Conservation (phyloP, 2,113 vertebrate species). For the Oreochromis aureus region DNA sequence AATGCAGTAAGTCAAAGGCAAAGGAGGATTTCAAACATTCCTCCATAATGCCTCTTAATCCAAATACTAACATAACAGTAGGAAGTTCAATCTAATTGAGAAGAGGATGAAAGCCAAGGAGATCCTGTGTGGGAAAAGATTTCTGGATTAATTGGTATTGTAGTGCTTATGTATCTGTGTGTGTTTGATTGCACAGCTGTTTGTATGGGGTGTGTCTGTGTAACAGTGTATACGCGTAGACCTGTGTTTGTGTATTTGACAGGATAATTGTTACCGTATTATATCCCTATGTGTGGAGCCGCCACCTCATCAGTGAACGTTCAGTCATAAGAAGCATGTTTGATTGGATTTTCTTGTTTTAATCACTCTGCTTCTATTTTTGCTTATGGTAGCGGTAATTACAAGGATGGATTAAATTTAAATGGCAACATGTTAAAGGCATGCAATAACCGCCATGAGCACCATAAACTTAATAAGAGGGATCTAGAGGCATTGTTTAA, state of each 20-base stretch:
- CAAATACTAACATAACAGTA: conserved; percentile 54
- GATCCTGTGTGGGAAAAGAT: conserved; percentile 55
- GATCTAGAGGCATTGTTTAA: neutral
- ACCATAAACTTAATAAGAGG: neutral
- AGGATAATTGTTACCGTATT: conserved; percentile 39
- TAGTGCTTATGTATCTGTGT: neutral
- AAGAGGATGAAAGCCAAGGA: conserved; percentile 60
- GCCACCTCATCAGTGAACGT: conserved; percentile 27
- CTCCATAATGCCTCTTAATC: conserved; percentile 62
- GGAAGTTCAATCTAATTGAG: conserved; percentile 59
- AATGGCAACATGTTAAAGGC: conserved; percentile 54
- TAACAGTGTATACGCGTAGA: neutral
- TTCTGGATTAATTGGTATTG: conserved; percentile 65
- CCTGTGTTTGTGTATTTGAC: neutral
- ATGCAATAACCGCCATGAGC: neutral
- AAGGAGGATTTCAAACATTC: conserved; percentile 52
- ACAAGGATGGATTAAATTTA: conserved; percentile 47
- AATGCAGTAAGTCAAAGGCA: conserved; percentile 52
- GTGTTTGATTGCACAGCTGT: neutral
- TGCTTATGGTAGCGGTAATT: conserved; percentile 42
- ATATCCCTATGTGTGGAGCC: neutral
- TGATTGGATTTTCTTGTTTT: conserved; percentile 65
- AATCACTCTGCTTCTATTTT: conserved; percentile 58
- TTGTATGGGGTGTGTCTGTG: neutral
- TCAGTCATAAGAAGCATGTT: conserved; percentile 56